phyloP scores from a whole-genome alignment of 2,888 invertebrate genomes.

The Anarsia innoxiella region DNA sequence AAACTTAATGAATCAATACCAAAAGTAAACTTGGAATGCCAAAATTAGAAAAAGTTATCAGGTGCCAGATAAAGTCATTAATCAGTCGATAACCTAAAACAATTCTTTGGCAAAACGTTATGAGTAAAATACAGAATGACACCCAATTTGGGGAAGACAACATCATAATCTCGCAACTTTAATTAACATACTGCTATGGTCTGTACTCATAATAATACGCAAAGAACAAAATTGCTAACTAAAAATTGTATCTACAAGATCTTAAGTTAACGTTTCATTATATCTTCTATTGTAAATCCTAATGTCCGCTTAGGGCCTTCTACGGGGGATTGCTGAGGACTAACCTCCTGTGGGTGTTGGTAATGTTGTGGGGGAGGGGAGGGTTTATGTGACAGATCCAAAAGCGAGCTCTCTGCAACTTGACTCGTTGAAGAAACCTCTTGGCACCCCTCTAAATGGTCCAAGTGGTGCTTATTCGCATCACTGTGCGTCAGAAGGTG shows the following conservation, averaged over 20 bases:
- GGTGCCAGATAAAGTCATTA: conserved; percentile 15
- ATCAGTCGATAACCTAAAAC: conserved; percentile 41
- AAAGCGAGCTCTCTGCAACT: conserved; percentile 54
- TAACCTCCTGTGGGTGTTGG: conserved; percentile 30
- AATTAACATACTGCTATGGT: too few relatives aligned
- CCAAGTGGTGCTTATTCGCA: conserved; percentile 65
- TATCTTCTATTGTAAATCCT: conserved; percentile 92
- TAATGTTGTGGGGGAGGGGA: conserved; percentile 44
- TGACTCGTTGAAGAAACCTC: conserved; percentile 72
- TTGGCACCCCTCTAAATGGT: conserved; percentile 68
- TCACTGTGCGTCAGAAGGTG: conserved; percentile 93
- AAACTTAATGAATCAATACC: too few relatives aligned
- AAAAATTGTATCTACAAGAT: background rate
- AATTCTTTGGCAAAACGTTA: conserved; percentile 45
- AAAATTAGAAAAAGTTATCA: background rate
- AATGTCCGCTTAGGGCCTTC: conserved; percentile 66
- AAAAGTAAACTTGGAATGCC: background rate
- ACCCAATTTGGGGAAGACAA: too few relatives aligned
- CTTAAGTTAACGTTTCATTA: conserved; percentile 84
- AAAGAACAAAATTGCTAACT: background rate
- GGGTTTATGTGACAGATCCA: conserved; percentile 76
- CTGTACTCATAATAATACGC: background rate
- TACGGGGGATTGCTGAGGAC: conserved; percentile 51
- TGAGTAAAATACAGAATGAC: conserved; percentile 15
- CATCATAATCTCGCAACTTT: too few relatives aligned